These are phyloP conservation scores for Aplysina aerophoba DNA, from an alignment of 37 sponge, comb jelly and placozoan genomes.

Conservation along the genomic window DNA sequence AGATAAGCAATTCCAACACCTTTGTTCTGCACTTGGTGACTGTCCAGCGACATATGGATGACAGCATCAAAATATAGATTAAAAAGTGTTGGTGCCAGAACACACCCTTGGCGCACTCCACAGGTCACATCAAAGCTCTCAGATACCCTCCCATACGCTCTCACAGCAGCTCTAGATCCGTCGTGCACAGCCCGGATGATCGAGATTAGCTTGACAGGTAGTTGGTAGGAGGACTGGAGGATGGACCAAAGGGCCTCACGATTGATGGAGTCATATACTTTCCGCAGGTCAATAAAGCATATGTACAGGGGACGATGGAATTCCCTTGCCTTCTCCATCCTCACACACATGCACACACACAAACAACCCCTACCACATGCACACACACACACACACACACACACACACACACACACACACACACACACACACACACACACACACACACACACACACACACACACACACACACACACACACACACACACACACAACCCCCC, in stretches of 20 bases:
- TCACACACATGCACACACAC: too few relatives aligned
- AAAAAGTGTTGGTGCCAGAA: slow-evolving; percentile 9
- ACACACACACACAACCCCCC: too few relatives aligned
- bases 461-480: too few relatives aligned
- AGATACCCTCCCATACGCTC: slow-evolving; percentile 20
- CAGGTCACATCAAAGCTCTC: neutral
- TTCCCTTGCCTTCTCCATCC: slow-evolving; percentile 7
- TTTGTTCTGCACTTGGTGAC: neutral
- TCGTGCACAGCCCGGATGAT: slow-evolving; percentile 8
- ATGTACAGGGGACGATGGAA: slow-evolving; percentile 4
- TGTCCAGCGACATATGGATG: slow-evolving; percentile 8
- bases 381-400: too few relatives aligned
- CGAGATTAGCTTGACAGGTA: neutral
- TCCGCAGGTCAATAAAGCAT: slow-evolving; percentile 10
- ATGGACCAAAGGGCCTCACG: neutral
- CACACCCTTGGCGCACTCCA: slow-evolving; percentile 16
- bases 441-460: too few relatives aligned
- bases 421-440: too few relatives aligned
- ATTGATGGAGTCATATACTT: neutral
- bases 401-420: too few relatives aligned
- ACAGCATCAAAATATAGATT: slow-evolving; percentile 8
- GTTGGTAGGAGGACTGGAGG: slow-evolving; percentile 2
- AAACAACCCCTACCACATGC: too few relatives aligned
- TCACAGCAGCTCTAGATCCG: neutral
- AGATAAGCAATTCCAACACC: neutral